Percentiles rank a stretch among this genome's conserved stretches.
Evolutionary conservation across 2,113 vertebrate species (phyloP).

Genomic region (Anarrhichthys ocellatus): DNA sequence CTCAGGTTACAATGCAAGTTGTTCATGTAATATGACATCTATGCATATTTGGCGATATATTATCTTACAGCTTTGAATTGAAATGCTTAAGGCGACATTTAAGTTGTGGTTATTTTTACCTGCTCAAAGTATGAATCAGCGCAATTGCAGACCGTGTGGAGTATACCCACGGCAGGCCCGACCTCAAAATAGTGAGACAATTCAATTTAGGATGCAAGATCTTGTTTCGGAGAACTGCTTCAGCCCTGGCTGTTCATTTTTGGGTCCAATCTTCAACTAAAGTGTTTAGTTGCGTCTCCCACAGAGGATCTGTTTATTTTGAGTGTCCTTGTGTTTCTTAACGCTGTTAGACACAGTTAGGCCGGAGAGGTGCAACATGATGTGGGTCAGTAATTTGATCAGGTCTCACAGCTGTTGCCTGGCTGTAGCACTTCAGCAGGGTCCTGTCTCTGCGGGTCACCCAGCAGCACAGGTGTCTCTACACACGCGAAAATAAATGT

Average conservation of each 20-base stretch:
- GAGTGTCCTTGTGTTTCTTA: conserved; percentile 51
- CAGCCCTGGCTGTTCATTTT: not conserved
- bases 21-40: conserved; percentile 17
- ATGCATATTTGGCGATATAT: not conserved
- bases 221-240: conserved; percentile 50
- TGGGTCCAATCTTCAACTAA: conserved; percentile 7
- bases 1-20: conserved; percentile 73
- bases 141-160: conserved; percentile 37
- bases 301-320: conserved; percentile 38
- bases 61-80: not conserved
- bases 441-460: conserved; percentile 47
- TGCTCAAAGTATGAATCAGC: conserved; percentile 69
- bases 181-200: conserved; percentile 73
- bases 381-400: conserved; percentile 76
- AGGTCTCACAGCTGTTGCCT: conserved; percentile 82
- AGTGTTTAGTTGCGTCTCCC: not conserved
- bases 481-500: conserved; percentile 37
- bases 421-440: conserved; percentile 53
- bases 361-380: conserved; percentile 61
- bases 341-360: conserved; percentile 19
- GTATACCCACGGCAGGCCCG: conserved; percentile 32
- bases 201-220: conserved; percentile 75
- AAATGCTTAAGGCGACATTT: not conserved
- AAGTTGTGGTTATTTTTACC: conserved; percentile 47
- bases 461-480: conserved; percentile 68